Evolutionary conservation across 2,888 invertebrate genomes (phyloP).

Genomic region (Meganola albula): DNA sequence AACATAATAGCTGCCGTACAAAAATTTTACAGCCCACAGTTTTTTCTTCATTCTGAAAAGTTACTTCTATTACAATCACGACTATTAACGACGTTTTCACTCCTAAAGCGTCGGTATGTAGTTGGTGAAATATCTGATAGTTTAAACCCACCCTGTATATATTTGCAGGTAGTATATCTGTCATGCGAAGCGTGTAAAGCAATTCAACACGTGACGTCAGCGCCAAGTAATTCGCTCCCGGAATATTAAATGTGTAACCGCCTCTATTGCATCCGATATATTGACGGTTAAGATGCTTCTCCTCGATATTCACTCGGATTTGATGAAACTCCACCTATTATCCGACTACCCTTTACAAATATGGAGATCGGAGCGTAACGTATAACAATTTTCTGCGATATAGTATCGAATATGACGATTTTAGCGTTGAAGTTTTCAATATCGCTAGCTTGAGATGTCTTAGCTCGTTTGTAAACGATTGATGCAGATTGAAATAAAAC

Average conservation of each 20-base stretch:
- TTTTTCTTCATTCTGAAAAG: no score
- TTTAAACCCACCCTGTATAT: no score
- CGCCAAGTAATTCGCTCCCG: conserved; percentile 26
- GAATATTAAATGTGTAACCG: conserved; percentile 31
- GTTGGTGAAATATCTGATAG: no score
- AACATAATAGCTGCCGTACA: no score
- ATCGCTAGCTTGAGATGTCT: no score
- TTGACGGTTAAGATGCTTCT: conserved; percentile 18
- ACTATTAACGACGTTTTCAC: no score
- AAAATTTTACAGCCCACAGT: no score
- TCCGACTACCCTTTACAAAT: neutral
- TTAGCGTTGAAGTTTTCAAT: neutral
- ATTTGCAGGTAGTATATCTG: conserved; percentile 27
- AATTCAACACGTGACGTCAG: conserved; percentile 33
- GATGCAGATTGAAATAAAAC: no score
- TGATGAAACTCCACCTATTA: neutral
- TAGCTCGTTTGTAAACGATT: no score
- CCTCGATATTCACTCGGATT: conserved; percentile 4
- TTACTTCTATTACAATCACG: no score
- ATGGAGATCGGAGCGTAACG: neutral
- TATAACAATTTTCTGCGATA: neutral
- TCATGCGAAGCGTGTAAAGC: conserved; percentile 26
- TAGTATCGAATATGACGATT: neutral
- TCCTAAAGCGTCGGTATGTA: no score
- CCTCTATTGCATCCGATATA: conserved; percentile 21